A percentile compares a stretch with the other conserved stretches of the same genome.
phyloP scores from a whole-genome alignment of 2,888 invertebrate species.

The Brenthis ino region DNA sequence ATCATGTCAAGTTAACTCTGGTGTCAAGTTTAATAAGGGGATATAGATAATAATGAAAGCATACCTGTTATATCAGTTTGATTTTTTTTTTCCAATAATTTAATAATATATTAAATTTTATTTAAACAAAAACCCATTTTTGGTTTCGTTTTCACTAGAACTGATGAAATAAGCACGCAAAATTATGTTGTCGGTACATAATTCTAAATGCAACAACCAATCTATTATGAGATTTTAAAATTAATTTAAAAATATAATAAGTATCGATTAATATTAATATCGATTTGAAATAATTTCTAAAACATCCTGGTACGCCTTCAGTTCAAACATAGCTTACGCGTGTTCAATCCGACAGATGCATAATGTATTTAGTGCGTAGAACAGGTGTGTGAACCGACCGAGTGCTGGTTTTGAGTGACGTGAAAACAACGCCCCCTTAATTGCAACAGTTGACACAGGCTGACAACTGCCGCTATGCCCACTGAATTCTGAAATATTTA shows the following conservation, averaged over 20 bases:
- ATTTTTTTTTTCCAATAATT: not conserved
- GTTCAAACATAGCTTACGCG: conserved; percentile 6
- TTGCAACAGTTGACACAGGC: conserved; percentile 47
- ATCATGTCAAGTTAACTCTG: conserved; percentile 45
- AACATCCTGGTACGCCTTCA: conserved; percentile 10
- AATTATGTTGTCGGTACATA: too few species aligned
- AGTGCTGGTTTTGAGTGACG: conserved; percentile 59
- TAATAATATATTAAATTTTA: too few species aligned
- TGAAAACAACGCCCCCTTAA: conserved; percentile 48
- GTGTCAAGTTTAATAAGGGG: conserved; percentile 39
- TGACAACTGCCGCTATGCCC: conserved; percentile 44
- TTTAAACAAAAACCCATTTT: too few species aligned
- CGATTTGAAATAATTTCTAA: not conserved
- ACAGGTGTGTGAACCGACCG: conserved; percentile 61
- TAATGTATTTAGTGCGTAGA: conserved; percentile 45
- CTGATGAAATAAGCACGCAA: too few species aligned
- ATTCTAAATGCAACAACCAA: too few species aligned
- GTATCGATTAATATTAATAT: too few species aligned
- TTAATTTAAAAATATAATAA: too few species aligned
- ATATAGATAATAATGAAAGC: conserved; percentile 19
- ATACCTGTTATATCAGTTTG: conserved; percentile 28
- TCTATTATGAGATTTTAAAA: too few species aligned
- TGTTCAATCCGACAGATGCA: conserved; percentile 40
- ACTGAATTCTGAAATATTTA: conserved; percentile 39
- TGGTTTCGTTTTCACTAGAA: too few species aligned